These are phyloP conservation scores for Dromaius novaehollandiae DNA, from an alignment of 2,113 vertebrate genomes.

Conservation along the genomic window DNA sequence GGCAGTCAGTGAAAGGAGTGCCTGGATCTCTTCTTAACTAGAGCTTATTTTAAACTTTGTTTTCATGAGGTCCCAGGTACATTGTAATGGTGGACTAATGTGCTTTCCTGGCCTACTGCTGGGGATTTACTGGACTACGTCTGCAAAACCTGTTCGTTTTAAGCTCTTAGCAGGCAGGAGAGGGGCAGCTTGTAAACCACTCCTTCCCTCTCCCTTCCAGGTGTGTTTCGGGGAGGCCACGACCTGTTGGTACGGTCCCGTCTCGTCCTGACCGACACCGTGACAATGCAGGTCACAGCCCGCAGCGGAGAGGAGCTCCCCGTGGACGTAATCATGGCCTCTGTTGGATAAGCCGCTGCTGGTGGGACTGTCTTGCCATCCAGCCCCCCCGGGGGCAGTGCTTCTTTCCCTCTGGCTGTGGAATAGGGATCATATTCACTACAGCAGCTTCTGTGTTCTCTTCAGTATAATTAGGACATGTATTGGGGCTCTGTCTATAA, in stretches of 20 bases:
- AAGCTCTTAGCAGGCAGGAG: not conserved
- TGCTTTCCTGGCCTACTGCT: not conserved
- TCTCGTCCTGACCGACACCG: constrained; percentile 79
- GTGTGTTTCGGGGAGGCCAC: constrained; percentile 82
- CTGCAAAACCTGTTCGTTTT: not conserved
- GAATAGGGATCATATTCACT: not conserved
- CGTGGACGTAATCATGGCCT: constrained; percentile 80
- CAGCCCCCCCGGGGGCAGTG: not conserved
- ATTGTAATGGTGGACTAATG: accelerated
- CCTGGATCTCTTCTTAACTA: not conserved
- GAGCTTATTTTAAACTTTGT: not conserved
- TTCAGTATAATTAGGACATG: not conserved
- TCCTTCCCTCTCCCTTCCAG: constrained; percentile 29
- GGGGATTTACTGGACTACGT: not conserved
- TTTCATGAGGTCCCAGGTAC: not conserved
- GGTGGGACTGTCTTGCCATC: not conserved
- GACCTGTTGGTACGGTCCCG: constrained; percentile 80
- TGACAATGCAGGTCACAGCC: constrained; percentile 84
- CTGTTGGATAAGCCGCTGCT: constrained; percentile 68
- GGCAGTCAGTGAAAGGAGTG: not conserved
- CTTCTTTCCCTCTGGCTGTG: not conserved
- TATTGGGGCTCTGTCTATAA: not conserved
- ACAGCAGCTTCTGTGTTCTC: not conserved
- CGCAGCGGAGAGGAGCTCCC: constrained; percentile 80
- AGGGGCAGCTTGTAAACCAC: not conserved